Conservation (phyloP, 1,140 invertebrate species). For the Cotesia chilonis region DNA sequence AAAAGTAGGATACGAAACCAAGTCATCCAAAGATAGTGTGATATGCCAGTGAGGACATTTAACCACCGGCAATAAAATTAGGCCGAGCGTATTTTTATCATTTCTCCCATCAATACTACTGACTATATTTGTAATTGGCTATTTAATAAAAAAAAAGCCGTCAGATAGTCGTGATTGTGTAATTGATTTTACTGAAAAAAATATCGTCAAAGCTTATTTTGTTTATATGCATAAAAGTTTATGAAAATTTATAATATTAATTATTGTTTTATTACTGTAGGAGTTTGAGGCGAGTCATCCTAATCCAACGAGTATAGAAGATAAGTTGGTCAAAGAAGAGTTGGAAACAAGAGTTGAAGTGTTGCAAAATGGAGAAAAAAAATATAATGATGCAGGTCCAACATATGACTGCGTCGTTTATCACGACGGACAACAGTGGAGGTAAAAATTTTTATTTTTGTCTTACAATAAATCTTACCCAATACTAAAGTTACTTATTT, state of each 20-base stretch:
- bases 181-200: conserved; percentile 11
- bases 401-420: conserved; percentile 94
- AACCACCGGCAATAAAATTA: conserved; percentile 53
- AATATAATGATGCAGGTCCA: conserved; percentile 86
- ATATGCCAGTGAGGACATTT: conserved; percentile 46
- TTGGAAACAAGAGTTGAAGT: conserved; percentile 86
- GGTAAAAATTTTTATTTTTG: conserved; percentile 63
- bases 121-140: conserved; percentile 65
- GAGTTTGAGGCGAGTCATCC: conserved; percentile 74
- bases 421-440: conserved; percentile 83
- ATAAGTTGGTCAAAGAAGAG: conserved; percentile 91
- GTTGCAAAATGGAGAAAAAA: conserved; percentile 86
- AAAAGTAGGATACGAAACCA: conserved; percentile 45
- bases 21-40: conserved; percentile 56
- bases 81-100: conserved; percentile 57
- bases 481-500: conserved; percentile 5
- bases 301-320: conserved; percentile 69
- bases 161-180: conserved; percentile 30
- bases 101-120: conserved; percentile 44
- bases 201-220: background rate
- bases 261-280: conserved; percentile 34
- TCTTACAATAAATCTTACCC: background rate
- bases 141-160: conserved; percentile 49
- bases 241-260: background rate
- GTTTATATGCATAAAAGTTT: background rate